Evolutionary conservation across 1,140 invertebrate species (phyloP).

Genomic region (Hermatobates lingyangjiaoensis): DNA sequence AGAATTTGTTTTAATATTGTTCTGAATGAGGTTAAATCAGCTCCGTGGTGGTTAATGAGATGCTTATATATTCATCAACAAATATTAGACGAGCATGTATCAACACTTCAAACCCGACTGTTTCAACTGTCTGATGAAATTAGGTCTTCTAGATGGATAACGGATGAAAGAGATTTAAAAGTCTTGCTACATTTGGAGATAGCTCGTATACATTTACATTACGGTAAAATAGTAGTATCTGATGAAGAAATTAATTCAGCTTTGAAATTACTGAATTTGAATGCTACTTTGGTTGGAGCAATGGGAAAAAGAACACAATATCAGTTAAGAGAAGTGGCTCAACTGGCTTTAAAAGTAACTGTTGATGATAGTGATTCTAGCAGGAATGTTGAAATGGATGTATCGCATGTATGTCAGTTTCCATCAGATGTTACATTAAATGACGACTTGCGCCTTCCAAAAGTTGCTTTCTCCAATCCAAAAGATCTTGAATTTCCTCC

Average conservation of each 20-base stretch:
- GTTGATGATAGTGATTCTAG: constrained; percentile 20
- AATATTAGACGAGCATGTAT: constrained; percentile 48
- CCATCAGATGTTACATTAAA: constrained; percentile 41
- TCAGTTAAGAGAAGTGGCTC: constrained; percentile 61
- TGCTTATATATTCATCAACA: constrained; percentile 49
- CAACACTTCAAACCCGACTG: constrained; percentile 37
- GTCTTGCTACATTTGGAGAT: constrained; percentile 54
- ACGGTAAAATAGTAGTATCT: constrained; percentile 46
- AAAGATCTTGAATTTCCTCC: constrained; percentile 29
- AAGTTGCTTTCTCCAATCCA: constrained; percentile 46
- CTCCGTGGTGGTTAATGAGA: constrained; percentile 55
- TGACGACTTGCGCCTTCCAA: constrained; percentile 67
- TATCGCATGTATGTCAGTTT: constrained; percentile 27
- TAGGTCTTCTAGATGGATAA: constrained; percentile 24
- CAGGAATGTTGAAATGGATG: constrained; percentile 19
- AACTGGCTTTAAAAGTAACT: constrained; percentile 49
- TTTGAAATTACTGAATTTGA: constrained; percentile 39
- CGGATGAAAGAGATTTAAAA: constrained; percentile 28
- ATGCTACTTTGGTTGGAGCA: constrained; percentile 21
- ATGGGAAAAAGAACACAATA: constrained; percentile 78
- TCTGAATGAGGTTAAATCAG: constrained; percentile 26
- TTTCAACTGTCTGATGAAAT: constrained; percentile 35
- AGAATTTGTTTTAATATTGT: constrained; percentile 38
- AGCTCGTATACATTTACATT: constrained; percentile 49
- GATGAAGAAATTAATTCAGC: constrained; percentile 44